Evolutionary conservation across 2,888 invertebrate genomes (phyloP).

Genomic region (Suillia variegata): DNA sequence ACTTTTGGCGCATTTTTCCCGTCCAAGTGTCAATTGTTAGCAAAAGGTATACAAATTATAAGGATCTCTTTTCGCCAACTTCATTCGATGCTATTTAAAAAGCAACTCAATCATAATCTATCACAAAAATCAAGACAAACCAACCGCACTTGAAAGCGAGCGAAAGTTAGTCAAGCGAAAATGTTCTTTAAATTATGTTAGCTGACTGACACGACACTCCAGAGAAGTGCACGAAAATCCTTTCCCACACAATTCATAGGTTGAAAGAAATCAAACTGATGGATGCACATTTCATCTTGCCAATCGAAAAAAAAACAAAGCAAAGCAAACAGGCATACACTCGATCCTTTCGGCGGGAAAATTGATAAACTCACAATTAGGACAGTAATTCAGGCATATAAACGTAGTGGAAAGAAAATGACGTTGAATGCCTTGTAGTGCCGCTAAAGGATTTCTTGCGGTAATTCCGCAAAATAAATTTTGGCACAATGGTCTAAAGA

Average conservation of each 20-base stretch:
- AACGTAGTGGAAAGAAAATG: not conserved
- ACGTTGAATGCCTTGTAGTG: no score
- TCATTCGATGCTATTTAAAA: not conserved
- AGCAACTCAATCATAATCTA: not conserved
- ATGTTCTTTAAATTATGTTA: not conserved
- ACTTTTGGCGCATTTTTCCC: conserved; percentile 1
- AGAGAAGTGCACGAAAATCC: not conserved
- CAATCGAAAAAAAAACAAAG: no score
- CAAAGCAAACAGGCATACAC: not conserved
- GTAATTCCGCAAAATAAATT: not conserved
- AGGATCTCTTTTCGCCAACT: no score
- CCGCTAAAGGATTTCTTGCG: not conserved
- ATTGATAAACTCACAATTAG: not conserved
- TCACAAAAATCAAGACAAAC: conserved; percentile 3
- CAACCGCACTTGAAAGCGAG: not conserved
- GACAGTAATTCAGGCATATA: not conserved
- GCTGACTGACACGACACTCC: no score
- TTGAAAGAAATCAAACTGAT: not conserved
- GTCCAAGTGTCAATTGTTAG: not conserved
- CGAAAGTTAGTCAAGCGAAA: not conserved
- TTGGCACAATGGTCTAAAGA: not conserved
- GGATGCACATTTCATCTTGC: not conserved
- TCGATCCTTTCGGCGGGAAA: not conserved
- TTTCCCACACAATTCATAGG: not conserved
- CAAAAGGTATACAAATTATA: no score